Percentiles rank a stretch among this genome's conserved stretches.
Conservation (phyloP, 2,888 invertebrate species). For the Morpho helenor region DNA sequence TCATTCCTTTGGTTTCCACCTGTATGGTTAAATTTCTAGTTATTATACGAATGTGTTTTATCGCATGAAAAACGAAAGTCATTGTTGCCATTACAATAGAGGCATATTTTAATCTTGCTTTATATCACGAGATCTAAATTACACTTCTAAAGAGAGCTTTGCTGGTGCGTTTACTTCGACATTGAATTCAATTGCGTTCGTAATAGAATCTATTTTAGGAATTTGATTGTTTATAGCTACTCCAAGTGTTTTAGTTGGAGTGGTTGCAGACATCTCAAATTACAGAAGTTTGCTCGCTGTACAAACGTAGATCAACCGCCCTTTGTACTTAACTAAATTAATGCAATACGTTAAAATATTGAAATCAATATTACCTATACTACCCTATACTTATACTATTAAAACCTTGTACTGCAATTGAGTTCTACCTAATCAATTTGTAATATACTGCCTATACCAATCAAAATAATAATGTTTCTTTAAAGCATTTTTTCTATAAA, state of each 20-base stretch:
- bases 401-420: too few relatives aligned
- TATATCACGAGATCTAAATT: conserved; percentile 45
- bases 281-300: conserved; percentile 54
- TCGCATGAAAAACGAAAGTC: conserved; percentile 24
- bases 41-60: conserved; percentile 22
- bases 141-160: conserved; percentile 47
- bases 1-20: too few relatives aligned
- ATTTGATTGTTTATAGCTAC: conserved; percentile 61
- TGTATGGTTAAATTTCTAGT: too few relatives aligned
- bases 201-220: conserved; percentile 68
- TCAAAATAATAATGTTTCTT: too few relatives aligned
- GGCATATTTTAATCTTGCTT: conserved; percentile 42
- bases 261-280: conserved; percentile 61
- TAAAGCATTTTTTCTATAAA: too few relatives aligned
- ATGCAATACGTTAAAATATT: conserved; percentile 1
- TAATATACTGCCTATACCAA: too few relatives aligned
- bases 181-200: conserved; percentile 67
- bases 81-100: conserved; percentile 32
- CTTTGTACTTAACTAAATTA: conserved; percentile 5
- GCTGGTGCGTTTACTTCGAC: conserved; percentile 49
- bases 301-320: conserved; percentile 7
- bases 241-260: conserved; percentile 52
- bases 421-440: too few relatives aligned
- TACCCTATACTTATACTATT: too few relatives aligned
- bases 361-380: too few relatives aligned